phyloP scores from a whole-genome alignment of 2,888 invertebrate genomes.

The Drosophila histrio region DNA sequence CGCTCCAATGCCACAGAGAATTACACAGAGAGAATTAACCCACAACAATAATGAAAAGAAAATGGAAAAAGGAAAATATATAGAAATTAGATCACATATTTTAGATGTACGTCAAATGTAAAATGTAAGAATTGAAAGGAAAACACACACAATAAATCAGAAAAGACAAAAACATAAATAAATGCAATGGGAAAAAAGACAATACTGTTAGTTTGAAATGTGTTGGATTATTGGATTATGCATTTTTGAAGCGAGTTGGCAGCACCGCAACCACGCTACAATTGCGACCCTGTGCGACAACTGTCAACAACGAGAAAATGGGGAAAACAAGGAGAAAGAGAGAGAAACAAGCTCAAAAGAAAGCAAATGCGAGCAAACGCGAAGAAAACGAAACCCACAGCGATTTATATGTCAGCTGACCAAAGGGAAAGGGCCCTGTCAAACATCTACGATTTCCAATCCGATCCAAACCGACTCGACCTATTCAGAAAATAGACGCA shows the following conservation, averaged over 20 bases:
- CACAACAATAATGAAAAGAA: conserved; percentile 42
- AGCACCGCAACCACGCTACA: conserved; percentile 3
- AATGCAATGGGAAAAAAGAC: conserved; percentile 21
- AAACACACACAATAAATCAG: conserved; percentile 25
- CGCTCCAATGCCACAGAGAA: conserved; percentile 1
- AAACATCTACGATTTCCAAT: conserved; percentile 20
- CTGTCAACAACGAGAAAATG: conserved; percentile 33
- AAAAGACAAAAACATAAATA: conserved; percentile 34
- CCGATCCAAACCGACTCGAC: background rate
- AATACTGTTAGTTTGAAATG: background rate
- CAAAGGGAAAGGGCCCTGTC: conserved; percentile 42
- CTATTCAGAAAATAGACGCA: conserved; percentile 34
- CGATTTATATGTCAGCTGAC: conserved; percentile 68
- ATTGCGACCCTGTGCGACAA: conserved; percentile 27
- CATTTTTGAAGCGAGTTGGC: conserved; percentile 24
- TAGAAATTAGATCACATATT: conserved; percentile 64
- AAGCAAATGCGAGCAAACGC: conserved; percentile 41
- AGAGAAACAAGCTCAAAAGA: conserved; percentile 10
- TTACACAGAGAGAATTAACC: conserved; percentile 27
- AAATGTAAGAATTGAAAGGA: conserved; percentile 67
- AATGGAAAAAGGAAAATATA: conserved; percentile 11
- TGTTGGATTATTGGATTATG: background rate
- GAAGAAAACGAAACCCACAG: conserved; percentile 55
- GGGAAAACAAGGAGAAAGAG: conserved; percentile 5
- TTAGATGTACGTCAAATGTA: conserved; percentile 74